These are phyloP conservation scores for Malacoraja senta DNA, from an alignment of 2,797 vertebrate genomes.

Conservation along the genomic window DNA sequence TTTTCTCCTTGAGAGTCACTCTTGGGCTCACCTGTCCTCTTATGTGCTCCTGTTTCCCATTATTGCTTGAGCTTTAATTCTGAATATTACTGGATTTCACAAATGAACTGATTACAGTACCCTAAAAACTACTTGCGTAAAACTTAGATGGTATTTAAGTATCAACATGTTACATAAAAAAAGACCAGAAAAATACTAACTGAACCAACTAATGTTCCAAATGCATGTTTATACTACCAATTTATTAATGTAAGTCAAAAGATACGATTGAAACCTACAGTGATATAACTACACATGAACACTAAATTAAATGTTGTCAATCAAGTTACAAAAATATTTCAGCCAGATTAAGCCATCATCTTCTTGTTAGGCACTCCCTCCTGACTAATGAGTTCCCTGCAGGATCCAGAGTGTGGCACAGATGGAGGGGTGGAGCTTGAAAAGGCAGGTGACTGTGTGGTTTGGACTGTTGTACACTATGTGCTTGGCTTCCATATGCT, in stretches of 20 bases:
- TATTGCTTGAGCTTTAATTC: constrained; percentile 1
- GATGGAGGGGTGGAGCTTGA: no score
- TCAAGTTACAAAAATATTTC: not conserved
- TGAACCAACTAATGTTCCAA: not conserved
- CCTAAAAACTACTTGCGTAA: not conserved
- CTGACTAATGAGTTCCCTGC: no score
- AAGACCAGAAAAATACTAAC: not conserved
- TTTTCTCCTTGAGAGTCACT: not conserved
- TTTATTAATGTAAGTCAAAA: not conserved
- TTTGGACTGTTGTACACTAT: no score
- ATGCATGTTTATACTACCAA: not conserved
- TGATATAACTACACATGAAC: not conserved
- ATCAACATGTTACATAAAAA: not conserved
- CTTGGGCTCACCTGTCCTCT: not conserved
- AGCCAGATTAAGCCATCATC: not conserved
- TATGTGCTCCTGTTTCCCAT: not conserved
- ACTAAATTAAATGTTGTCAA: not conserved
- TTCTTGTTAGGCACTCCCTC: no score
- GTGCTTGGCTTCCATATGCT: no score
- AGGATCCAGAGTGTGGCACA: no score
- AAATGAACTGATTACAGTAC: not conserved
- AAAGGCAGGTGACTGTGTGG: no score
- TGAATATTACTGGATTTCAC: constrained; percentile 9
- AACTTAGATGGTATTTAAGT: not conserved
- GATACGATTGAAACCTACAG: not conserved